Evolutionary conservation across 2,797 vertebrate species (phyloP).

Genomic region (Pseudochromis fuscus): DNA sequence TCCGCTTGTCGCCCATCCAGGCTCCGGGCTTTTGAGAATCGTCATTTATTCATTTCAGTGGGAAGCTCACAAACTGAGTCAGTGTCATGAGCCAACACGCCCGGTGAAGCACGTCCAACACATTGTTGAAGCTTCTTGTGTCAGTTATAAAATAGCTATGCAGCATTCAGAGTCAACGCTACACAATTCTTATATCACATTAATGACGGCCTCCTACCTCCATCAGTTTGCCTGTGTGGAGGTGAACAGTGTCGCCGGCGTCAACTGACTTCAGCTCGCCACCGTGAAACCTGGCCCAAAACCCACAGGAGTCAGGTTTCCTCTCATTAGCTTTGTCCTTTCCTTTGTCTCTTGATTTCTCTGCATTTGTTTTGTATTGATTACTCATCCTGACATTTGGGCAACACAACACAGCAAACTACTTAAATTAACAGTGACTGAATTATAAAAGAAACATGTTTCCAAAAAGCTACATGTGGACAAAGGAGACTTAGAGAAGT

Average conservation of each 20-base stretch:
- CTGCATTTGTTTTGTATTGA: not conserved
- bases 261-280: conserved; percentile 45
- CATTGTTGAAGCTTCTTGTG: conserved; percentile 40
- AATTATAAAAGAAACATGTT: too few species aligned
- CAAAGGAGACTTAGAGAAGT: too few species aligned
- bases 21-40: conserved; percentile 25
- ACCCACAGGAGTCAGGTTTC: conserved; percentile 49
- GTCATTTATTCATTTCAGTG: conserved; percentile 36
- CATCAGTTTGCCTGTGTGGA: conserved; percentile 28
- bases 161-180: conserved; percentile 33
- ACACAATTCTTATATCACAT: conserved; percentile 3
- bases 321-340: conserved; percentile 46
- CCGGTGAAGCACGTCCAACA: conserved; percentile 26
- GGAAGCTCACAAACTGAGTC: conserved; percentile 25
- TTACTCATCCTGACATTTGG: not conserved
- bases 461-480: too few species aligned
- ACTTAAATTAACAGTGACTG: too few species aligned
- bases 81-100: conserved; percentile 2
- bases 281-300: conserved; percentile 48
- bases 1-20: conserved; percentile 26
- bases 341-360: conserved; percentile 1
- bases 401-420: not conserved
- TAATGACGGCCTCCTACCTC: conserved; percentile 10
- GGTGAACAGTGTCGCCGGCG: conserved; percentile 52
- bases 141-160: conserved; percentile 38